These are phyloP conservation scores for Pocillopora meandrina DNA, from an alignment of 92 coral and sea anemone genomes.

Conservation along the genomic window DNA sequence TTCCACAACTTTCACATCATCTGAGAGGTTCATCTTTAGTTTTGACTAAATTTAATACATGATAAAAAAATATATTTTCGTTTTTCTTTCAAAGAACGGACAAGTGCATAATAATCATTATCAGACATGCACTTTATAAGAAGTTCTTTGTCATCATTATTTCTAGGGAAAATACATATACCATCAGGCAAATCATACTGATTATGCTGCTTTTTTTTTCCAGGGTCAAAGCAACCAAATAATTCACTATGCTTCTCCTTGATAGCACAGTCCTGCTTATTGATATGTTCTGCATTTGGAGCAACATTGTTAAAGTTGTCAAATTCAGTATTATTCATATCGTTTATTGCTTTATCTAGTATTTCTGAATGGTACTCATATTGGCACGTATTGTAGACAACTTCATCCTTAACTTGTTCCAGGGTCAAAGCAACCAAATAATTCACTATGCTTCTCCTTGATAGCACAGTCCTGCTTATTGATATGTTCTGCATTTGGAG, in stretches of 20 bases:
- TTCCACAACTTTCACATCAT: constrained; percentile 40
- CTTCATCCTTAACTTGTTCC: constrained; percentile 23
- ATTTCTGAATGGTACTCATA: constrained; percentile 53
- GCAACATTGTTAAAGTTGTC: constrained; percentile 10
- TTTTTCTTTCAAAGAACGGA: background rate
- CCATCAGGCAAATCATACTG: constrained; percentile 48
- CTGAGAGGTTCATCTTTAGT: constrained; percentile 3
- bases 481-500: constrained; percentile 4
- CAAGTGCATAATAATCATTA: constrained; percentile 28
- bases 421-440: constrained; percentile 7
- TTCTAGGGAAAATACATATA: constrained; percentile 56
- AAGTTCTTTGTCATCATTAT: constrained; percentile 42
- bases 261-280: background rate
- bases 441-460: background rate
- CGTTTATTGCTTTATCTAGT: constrained; percentile 50
- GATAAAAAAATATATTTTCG: background rate
- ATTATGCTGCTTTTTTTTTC: background rate
- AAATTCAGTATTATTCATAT: constrained; percentile 31
- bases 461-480: background rate
- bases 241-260: background rate
- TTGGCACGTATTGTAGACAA: constrained; percentile 38
- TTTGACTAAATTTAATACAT: constrained; percentile 23
- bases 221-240: constrained; percentile 1
- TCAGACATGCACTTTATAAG: constrained; percentile 33
- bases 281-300: constrained; percentile 3